A percentile compares a stretch with the other conserved stretches of the same genome.
phyloP scores from a whole-genome alignment of 2,113 vertebrate species.

The Capreolus pygargus region DNA sequence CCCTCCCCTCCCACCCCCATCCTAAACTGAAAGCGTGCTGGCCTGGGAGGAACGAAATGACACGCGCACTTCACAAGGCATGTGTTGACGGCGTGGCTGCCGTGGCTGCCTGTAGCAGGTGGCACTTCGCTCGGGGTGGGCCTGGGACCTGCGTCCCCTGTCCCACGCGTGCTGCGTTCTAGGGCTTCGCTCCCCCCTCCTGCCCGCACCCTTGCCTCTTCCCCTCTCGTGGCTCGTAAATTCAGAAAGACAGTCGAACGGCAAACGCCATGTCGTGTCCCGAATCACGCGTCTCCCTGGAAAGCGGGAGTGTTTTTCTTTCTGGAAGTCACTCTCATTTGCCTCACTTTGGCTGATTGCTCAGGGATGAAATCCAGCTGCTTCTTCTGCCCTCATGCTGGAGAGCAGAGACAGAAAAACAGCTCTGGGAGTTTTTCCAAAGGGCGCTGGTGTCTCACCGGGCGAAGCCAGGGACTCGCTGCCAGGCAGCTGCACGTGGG shows the following conservation, averaged over 20 bases:
- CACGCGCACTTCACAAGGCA: neutral
- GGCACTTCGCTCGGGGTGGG: accelerated
- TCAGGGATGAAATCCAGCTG: neutral
- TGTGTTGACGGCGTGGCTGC: accelerated
- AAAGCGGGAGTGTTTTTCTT: neutral
- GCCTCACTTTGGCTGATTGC: neutral
- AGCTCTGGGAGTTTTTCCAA: slow-evolving; percentile 2
- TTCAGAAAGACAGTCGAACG: neutral
- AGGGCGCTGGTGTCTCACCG: neutral
- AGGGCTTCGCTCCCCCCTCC: neutral
- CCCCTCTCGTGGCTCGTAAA: accelerated
- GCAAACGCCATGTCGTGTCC: neutral
- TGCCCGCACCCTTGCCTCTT: neutral
- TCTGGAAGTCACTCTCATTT: neutral
- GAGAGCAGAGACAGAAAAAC: neutral
- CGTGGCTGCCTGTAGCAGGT: neutral
- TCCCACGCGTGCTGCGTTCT: accelerated
- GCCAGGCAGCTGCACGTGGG: accelerated
- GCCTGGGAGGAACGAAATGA: neutral
- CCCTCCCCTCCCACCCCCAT: too few species aligned
- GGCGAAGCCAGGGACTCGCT: neutral
- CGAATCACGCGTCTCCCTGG: neutral
- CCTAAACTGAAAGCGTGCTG: neutral
- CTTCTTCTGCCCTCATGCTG: neutral
- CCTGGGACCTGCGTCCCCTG: neutral